A percentile compares a stretch with the other conserved stretches of the same genome.
Evolutionary conservation across 1,140 invertebrate species (phyloP).

Genomic region (Euborellia annulipes): DNA sequence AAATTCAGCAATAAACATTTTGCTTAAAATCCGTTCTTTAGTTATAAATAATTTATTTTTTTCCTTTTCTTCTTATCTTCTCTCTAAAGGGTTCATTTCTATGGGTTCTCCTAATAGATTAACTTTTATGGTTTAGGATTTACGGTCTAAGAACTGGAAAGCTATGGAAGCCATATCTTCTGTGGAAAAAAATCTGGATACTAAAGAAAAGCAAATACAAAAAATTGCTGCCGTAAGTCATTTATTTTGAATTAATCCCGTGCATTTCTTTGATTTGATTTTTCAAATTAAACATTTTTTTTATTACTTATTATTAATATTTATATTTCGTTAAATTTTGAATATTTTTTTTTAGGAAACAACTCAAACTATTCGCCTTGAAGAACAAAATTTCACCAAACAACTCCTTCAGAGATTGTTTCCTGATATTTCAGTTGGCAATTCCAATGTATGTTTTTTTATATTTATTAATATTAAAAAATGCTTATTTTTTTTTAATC

Average conservation of each 20-base stretch:
- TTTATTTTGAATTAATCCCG: no score
- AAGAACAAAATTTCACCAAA: constrained; percentile 37
- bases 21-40: no score
- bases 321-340: constrained; percentile 16
- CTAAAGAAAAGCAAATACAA: constrained; percentile 29
- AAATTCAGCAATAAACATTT: no score
- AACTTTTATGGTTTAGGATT: constrained; percentile 39
- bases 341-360: constrained; percentile 27
- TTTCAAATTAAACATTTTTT: neutral
- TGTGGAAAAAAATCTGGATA: constrained; percentile 39
- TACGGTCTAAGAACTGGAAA: constrained; percentile 74
- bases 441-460: constrained; percentile 9
- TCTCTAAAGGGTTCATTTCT: neutral
- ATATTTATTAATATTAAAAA: neutral
- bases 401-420: constrained; percentile 40
- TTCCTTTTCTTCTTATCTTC: no score
- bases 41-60: no score
- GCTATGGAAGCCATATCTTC: constrained; percentile 69
- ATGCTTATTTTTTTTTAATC: neutral
- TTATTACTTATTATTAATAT: neutral
- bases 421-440: constrained; percentile 33
- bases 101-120: constrained; percentile 14
- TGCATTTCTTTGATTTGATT: no score
- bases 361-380: constrained; percentile 29
- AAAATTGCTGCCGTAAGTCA: constrained; percentile 30